Evolutionary conservation across 2,888 invertebrate genomes (phyloP), one percentile per base, ranked within the genome.

Genomic region (Drosophila infuscata): DNA sequence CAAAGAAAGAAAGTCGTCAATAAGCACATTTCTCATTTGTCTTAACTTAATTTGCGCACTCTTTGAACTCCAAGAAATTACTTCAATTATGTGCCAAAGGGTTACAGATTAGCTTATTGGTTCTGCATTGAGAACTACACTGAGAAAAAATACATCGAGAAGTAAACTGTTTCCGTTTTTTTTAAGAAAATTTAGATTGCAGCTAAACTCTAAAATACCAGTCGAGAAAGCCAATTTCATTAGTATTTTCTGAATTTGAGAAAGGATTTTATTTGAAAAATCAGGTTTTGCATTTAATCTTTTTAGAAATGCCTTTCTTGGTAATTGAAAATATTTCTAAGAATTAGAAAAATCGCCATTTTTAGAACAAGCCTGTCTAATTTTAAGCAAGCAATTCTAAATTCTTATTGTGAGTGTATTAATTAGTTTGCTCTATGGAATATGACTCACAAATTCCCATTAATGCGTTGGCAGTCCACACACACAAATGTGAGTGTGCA

Each of bases 1-100:
- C 46, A 46, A 52, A 35, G 61, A 78, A 79, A 87, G 87, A 88
- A 83, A 90, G 85, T 87, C 72, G 74, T 62, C 59, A 70, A 74
- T 43, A 32, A 57, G 57, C 20, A 46, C 38, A 41, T 38, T 59
- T 17, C 20, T 33, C 43, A 46, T 25, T 48, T 32, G 63, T 41
- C 43, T 59, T 35, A 36, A 53, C 17, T 54, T 46, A n/a, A 48
- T 35, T 46, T 12, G 61, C 61, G 52, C 61, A 54, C 53, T 33
- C 57, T 57, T n/a, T 68, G 70, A 73, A 73, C 76, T 51, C 62
- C 48, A 46, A 46, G 48, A 48, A 73, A 82, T 65, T 64, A 80
- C 81, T 76, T 67, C 70, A 80, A 81, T 76, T 71, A 82, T 66
- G 53, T n/a, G 61, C 57, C 38, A 48, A 70, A 81, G 66, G 76